These are phyloP conservation scores for Passer montanus DNA, from an alignment of 2,113 vertebrate species.

Conservation along the genomic window DNA sequence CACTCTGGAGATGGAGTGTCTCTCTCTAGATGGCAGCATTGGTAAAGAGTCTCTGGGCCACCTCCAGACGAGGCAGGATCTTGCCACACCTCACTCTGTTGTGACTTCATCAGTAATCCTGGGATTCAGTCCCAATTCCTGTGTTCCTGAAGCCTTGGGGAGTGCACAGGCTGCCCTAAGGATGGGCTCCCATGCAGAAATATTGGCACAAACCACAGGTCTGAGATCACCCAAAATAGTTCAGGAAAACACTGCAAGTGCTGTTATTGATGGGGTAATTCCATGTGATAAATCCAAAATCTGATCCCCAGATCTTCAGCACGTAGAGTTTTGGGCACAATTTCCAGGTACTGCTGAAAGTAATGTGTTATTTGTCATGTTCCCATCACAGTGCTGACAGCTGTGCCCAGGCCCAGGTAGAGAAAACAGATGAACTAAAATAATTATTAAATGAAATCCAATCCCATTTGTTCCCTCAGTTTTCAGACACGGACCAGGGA, in stretches of 20 bases:
- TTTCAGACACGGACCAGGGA: neutral
- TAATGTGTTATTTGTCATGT: neutral
- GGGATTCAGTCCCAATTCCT: neutral
- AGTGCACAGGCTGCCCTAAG: neutral
- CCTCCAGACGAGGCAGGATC: neutral
- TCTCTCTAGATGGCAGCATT: constrained; percentile 13
- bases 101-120: neutral
- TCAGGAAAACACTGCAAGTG: neutral
- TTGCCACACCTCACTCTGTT: neutral
- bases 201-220: neutral
- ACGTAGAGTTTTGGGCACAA: neutral
- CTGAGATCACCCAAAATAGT: neutral
- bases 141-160: neutral
- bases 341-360: neutral
- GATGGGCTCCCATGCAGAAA: fast-evolving
- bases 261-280: neutral
- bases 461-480: neutral
- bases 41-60: neutral
- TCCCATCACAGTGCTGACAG: neutral
- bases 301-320: neutral
- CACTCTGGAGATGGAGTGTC: neutral
- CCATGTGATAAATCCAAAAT: neutral
- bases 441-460: neutral
- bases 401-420: neutral
- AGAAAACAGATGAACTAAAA: neutral